Evolutionary conservation across 2,888 invertebrate genomes (phyloP).

Genomic region (Cataglyphis cursor): DNA sequence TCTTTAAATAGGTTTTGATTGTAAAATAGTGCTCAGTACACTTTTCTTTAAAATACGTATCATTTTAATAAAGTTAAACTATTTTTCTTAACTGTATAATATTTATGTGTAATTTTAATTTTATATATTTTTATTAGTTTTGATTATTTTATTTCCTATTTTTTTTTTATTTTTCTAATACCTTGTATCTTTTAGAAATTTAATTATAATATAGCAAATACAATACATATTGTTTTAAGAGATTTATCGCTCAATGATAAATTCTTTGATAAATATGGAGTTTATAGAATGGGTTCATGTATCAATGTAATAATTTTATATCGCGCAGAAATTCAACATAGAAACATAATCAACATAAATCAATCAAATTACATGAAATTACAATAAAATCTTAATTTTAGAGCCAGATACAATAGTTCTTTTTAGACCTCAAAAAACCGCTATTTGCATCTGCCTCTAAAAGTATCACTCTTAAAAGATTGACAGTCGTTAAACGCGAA

Average conservation of each 20-base stretch:
- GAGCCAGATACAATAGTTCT: not conserved
- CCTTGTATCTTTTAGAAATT: not conserved
- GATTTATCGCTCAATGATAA: not conserved
- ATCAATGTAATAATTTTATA: not conserved
- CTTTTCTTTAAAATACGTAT: not conserved
- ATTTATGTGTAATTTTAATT: not conserved
- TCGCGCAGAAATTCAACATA: not conserved
- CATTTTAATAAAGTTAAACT: not conserved
- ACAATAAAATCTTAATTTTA: not conserved
- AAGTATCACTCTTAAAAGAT: conserved; percentile 19
- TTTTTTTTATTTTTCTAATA: not conserved
- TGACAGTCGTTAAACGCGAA: conserved; percentile 34
- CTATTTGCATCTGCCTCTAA: not conserved
- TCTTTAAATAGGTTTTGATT: conserved; percentile 14
- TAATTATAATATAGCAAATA: conserved; percentile 5
- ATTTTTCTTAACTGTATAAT: not conserved
- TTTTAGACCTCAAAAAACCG: not conserved
- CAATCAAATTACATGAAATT: not conserved
- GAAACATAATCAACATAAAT: not conserved
- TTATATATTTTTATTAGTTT: not conserved
- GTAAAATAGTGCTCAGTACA: not conserved
- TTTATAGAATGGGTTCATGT: not conserved
- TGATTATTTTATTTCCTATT: not conserved
- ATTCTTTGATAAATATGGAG: not conserved
- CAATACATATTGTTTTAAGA: not conserved